These are phyloP conservation scores for Incurvaria masculella DNA, from an alignment of 2,888 invertebrate genomes.

Conservation along the genomic window DNA sequence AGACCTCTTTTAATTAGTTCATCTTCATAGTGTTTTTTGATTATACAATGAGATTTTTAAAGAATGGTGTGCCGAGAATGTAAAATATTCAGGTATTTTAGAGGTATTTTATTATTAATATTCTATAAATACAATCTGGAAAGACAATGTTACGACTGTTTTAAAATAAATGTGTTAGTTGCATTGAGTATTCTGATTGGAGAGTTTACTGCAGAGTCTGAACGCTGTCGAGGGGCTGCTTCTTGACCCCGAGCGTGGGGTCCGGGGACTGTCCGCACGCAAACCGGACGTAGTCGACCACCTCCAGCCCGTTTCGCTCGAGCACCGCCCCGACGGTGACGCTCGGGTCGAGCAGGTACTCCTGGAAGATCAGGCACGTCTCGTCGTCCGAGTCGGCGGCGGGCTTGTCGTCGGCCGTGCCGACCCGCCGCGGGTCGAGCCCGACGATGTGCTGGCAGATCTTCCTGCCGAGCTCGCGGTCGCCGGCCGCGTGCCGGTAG, in stretches of 20 bases:
- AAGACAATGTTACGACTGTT: conserved; percentile 8
- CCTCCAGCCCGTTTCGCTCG: conserved; percentile 59
- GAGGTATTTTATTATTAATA: too few relatives aligned
- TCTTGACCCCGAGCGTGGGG: conserved; percentile 40
- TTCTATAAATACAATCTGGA: conserved; percentile 18
- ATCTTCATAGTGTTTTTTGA: too few relatives aligned
- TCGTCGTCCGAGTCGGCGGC: conserved; percentile 69
- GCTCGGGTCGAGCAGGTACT: conserved; percentile 77
- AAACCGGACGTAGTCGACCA: conserved; percentile 82
- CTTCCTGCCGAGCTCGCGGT: conserved; percentile 62
- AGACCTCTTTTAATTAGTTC: too few relatives aligned
- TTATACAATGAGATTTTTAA: too few relatives aligned
- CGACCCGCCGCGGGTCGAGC: conserved; percentile 76
- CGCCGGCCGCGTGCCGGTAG: conserved; percentile 48
- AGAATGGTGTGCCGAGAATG: too few relatives aligned
- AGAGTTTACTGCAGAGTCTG: conserved; percentile 62
- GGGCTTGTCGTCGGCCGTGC: conserved; percentile 63
- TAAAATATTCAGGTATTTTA: too few relatives aligned
- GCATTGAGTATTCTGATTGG: neutral
- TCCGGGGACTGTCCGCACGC: conserved; percentile 74
- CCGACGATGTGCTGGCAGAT: conserved; percentile 94
- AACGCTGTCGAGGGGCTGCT: conserved; percentile 54
- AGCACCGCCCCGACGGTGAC: conserved; percentile 71
- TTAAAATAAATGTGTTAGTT: neutral
- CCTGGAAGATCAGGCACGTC: conserved; percentile 78